Evolutionary conservation across 2,888 invertebrate genomes (phyloP), one percentile per base, ranked within the genome.

Genomic region (Parelbella ahira): DNA sequence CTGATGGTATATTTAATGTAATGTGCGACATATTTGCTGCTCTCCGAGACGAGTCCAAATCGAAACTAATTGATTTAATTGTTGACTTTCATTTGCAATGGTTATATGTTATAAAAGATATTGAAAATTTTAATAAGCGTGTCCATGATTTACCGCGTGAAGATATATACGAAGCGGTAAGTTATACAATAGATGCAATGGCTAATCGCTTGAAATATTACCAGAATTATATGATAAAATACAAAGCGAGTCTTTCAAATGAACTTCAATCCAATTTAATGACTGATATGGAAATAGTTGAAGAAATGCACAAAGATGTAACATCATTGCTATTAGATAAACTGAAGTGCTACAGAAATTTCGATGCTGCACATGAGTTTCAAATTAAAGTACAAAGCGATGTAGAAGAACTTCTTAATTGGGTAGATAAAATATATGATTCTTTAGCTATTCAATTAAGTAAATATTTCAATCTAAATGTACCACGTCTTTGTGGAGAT

Each of bases 71-170:
- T 21, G 77, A 84, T 48, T 45, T 50, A 2, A 66, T 87, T 45
- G 70, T 79, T 9, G 82, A 84, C 41, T 75, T 68, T 53, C 83
- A 87, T 55, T 56, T 86, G 27, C 68, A 76, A 51, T 87, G 87
- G 87, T 50, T 86, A 25, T 63, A 68, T 28, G 60, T 70, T 3
- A 67, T 86, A 1, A 68, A 63, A 41, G 86, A 83, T 12, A 53
- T 86, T 47, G 74, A 83, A 45, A 55, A 58, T 15, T 80, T 68
- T 47, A 64, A 58, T 49, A 72, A 67, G 46, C 47, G 48, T 10
- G 28, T 69, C 2, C 29, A 53, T 37, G 61, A 62, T n/a, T 18
- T 68, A 5, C 42, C 63, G 10, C 67, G 65, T 53, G 72, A 79
- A 43, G 69, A 73, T 44, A 48, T 83, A 4, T 70, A 56, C 39